Base-by-base conservation (phyloP, 2,888 invertebrate species). In the Pachliopta kotzebuea region DNA sequence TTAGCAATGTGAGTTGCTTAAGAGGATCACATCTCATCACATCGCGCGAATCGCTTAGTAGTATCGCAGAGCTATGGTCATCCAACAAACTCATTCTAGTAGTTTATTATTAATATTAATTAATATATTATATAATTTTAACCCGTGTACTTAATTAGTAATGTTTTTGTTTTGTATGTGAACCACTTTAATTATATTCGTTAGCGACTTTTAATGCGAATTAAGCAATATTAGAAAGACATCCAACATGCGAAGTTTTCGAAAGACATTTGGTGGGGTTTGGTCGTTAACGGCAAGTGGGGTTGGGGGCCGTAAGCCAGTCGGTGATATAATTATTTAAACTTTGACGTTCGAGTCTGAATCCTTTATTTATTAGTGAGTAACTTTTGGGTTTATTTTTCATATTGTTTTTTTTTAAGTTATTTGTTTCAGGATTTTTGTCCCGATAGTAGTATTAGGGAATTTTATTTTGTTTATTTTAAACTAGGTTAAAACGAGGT, bases 401-500 rank as follows among this genome's bases (percentile, higher is more conserved):
- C 88, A 86, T 90, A 89, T 89, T 90, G 88, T 91, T 65, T 64
- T 52, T 31, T 45, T 65, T 90, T 90, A 90, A 90, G 89, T 91
- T 90, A 88, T 90, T 89, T 88, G 89, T 88, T 90, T 90, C 89
- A 85, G 90, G 90, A 90, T 90, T 91, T 91, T 91, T 90, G 90
- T 91, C 91, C 91, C 90, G 85, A 86, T 91, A 91, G 90, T 91
- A 91, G 90, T 85, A 87, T 90, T 90, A 91, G 91, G 91, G 91
- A 89, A 89, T 90, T 90, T 91, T 89, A 89, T 90, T 90, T 90
- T 90, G 79, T 88, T 90, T 90, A 86, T 86, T 88, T 86, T 83
- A 88, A 37, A 82, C 79, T 89, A 89, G 85, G 80, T 85, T 85
- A 85, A 85, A 84, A 80, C 70, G 84, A 85, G 88, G n/a, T 45